A percentile compares a stretch with the other conserved stretches of the same genome.
Conservation (phyloP, 2,888 invertebrate genomes). For the Spatulosminthurus flaviceps region DNA sequence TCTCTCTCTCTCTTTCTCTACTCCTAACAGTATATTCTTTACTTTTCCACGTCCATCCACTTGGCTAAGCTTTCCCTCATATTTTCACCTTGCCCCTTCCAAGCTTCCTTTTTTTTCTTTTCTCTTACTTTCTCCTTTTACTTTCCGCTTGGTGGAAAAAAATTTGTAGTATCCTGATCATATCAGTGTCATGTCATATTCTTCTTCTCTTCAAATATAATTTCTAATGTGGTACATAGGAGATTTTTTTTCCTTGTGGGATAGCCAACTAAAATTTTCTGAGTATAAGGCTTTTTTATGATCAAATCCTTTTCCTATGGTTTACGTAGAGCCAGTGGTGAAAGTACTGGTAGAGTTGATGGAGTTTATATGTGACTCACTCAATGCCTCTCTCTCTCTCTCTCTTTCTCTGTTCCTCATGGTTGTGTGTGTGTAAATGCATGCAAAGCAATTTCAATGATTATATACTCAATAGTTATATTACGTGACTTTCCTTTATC, state of each 20-base stretch:
- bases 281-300: too few relatives aligned
- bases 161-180: constrained; percentile 7
- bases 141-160: background rate
- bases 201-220: background rate
- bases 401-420: too few relatives aligned
- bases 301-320: too few relatives aligned
- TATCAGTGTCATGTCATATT: constrained; percentile 26
- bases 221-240: too few relatives aligned
- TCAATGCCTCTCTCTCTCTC: too few relatives aligned
- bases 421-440: too few relatives aligned
- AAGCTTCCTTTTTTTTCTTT: background rate
- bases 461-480: background rate
- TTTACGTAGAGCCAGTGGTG: too few relatives aligned
- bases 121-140: background rate
- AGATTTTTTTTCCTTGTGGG: background rate
- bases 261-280: background rate
- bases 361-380: too few relatives aligned
- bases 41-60: too few relatives aligned
- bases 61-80: background rate
- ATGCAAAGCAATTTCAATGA: background rate
- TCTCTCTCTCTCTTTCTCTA: background rate
- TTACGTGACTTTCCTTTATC: constrained; percentile 8
- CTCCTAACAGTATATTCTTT: too few relatives aligned
- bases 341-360: too few relatives aligned
- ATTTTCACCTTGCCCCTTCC: background rate